Evolutionary conservation across 1,140 invertebrate species (phyloP).

Genomic region (Neuroterus valhalla): DNA sequence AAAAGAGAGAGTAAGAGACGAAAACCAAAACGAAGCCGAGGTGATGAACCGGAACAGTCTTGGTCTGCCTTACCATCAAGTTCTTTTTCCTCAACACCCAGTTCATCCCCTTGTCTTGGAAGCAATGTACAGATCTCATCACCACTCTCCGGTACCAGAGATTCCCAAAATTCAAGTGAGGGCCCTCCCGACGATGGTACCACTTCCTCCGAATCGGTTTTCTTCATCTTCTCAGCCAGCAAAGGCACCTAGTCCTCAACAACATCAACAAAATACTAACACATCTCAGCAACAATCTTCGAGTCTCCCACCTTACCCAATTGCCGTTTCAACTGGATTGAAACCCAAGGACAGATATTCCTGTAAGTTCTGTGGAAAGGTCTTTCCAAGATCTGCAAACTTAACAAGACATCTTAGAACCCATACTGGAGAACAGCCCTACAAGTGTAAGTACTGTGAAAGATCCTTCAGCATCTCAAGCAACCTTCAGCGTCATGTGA

Average conservation of each 20-base stretch:
- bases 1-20: slow-evolving; percentile 82
- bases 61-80: slow-evolving; percentile 71
- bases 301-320: slow-evolving; percentile 72
- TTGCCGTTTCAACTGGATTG: slow-evolving; percentile 71
- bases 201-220: slow-evolving; percentile 71
- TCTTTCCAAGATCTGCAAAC: slow-evolving; percentile 98
- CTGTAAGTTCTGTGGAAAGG: slow-evolving; percentile 98
- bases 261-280: slow-evolving; percentile 47
- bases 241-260: slow-evolving; percentile 55
- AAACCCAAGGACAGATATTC: slow-evolving; percentile 93
- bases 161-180: slow-evolving; percentile 74
- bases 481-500: slow-evolving; percentile 98
- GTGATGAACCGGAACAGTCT: slow-evolving; percentile 70
- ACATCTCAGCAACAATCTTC: slow-evolving; percentile 61
- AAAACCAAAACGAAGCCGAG: slow-evolving; percentile 78
- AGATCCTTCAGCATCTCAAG: slow-evolving; percentile 98
- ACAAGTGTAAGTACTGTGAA: slow-evolving; percentile 99
- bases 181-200: slow-evolving; percentile 70
- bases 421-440: slow-evolving; percentile 98
- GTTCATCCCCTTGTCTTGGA: slow-evolving; percentile 82
- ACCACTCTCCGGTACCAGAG: slow-evolving; percentile 65
- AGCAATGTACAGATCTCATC: slow-evolving; percentile 81
- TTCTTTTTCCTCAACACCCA: slow-evolving; percentile 78
- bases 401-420: slow-evolving; percentile 96
- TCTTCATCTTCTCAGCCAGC: slow-evolving; percentile 57